Evolutionary conservation across 2,113 vertebrate species (phyloP).

Genomic region (Haliaeetus leucogaster): DNA sequence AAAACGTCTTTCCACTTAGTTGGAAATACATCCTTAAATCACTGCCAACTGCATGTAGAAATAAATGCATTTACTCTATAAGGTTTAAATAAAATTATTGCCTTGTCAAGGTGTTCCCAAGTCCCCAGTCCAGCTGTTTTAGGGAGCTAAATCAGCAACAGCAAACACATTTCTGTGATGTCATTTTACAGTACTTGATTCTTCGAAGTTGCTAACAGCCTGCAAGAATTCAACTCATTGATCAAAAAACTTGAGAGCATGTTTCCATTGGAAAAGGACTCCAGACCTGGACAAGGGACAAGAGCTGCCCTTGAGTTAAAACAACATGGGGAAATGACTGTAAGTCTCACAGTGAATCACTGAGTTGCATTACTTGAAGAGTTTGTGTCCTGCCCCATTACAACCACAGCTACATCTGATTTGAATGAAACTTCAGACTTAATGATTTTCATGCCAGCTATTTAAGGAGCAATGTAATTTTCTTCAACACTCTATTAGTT

Average conservation of each 20-base stretch:
- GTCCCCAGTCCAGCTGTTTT: background rate
- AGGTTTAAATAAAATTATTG: background rate
- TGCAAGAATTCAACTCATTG: background rate
- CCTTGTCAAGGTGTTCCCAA: background rate
- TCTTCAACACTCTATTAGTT: slow-evolving; percentile 74
- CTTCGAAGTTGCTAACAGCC: background rate
- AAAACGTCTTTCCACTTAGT: background rate
- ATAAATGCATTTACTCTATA: background rate
- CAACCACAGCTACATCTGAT: slow-evolving; percentile 72
- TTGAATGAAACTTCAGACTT: slow-evolving; percentile 73
- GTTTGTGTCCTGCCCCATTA: background rate
- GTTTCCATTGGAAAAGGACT: background rate
- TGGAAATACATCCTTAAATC: background rate
- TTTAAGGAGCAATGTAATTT: slow-evolving; percentile 72
- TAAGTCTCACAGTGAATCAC: background rate
- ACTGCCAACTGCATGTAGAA: background rate
- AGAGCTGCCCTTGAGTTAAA: background rate
- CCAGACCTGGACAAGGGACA: background rate
- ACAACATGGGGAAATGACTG: background rate
- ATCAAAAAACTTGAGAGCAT: background rate
- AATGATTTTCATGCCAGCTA: slow-evolving; percentile 68
- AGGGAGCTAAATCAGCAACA: background rate
- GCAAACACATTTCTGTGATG: background rate
- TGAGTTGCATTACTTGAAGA: background rate
- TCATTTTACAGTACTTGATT: background rate